Percentiles rank a stretch among this genome's conserved stretches.
Conservation (phyloP, 2,888 invertebrate genomes). For the Epinotia nisella region DNA sequence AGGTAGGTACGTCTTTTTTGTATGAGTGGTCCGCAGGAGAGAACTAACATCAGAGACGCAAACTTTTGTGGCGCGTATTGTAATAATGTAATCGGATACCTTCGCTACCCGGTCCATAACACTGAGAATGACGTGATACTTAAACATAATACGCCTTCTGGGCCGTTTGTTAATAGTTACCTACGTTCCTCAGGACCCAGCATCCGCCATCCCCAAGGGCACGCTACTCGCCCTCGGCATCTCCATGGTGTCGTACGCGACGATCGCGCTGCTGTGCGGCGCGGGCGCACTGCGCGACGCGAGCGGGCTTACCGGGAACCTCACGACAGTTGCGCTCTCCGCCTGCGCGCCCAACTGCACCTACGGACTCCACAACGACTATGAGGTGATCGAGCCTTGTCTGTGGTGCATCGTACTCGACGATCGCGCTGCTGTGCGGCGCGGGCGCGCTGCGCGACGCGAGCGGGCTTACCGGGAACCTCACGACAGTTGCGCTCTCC, state of each 20-base stretch:
- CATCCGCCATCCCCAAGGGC: slow-evolving; percentile 94
- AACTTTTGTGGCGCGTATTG: no score
- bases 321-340: slow-evolving; percentile 45
- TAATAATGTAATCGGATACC: no score
- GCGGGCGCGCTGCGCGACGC: slow-evolving; percentile 83
- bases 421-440: slow-evolving; percentile 89
- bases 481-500: slow-evolving; percentile 45
- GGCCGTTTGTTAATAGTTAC: not conserved
- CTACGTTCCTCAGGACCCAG: slow-evolving; percentile 87
- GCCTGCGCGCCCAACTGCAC: slow-evolving; percentile 81
- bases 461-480: slow-evolving; percentile 50
- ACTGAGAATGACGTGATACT: no score
- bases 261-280: slow-evolving; percentile 89
- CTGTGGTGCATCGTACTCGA: slow-evolving; percentile 87
- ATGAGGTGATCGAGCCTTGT: slow-evolving; percentile 58
- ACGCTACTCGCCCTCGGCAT: slow-evolving; percentile 92
- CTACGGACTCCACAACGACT: slow-evolving; percentile 92
- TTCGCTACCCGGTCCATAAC: no score
- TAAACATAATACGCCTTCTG: not conserved
- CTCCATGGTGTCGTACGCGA: slow-evolving; percentile 92
- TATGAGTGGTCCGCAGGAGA: no score
- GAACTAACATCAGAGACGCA: no score
- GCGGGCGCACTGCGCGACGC: slow-evolving; percentile 85
- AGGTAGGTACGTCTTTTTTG: no score
- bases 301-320: slow-evolving; percentile 53